phyloP scores from a whole-genome alignment of 92 coral and sea anemone species.

The Heliopora coerulea region DNA sequence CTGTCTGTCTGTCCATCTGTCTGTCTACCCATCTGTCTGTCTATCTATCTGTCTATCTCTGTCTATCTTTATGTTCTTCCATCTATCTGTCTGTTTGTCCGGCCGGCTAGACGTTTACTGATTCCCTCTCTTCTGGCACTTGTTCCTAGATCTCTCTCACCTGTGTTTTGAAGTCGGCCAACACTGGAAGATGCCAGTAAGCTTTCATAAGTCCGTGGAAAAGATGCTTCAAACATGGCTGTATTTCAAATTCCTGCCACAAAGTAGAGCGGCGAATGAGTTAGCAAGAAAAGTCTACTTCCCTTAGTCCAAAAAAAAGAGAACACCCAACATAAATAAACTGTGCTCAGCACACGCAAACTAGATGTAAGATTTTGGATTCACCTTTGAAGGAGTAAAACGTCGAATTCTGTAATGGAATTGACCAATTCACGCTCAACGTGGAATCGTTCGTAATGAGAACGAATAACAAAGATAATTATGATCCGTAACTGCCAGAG shows the following conservation, averaged over 20 bases:
- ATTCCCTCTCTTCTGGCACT: background rate
- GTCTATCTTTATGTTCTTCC: background rate
- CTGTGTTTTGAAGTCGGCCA: conserved; percentile 87
- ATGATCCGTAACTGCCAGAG: too few relatives aligned
- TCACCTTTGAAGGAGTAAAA: too few relatives aligned
- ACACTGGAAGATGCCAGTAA: conserved; percentile 92
- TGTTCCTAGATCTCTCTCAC: conserved; percentile 31
- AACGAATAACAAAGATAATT: too few relatives aligned
- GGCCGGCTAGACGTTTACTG: too few relatives aligned
- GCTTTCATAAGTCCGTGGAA: conserved; percentile 82
- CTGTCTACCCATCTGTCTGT: background rate
- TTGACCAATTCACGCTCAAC: too few relatives aligned
- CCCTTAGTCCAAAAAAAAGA: too few relatives aligned
- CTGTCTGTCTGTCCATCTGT: background rate
- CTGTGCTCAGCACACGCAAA: too few relatives aligned
- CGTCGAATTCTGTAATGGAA: too few relatives aligned
- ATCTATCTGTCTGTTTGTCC: too few relatives aligned
- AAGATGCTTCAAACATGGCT: conserved; percentile 85
- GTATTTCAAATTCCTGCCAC: conserved; percentile 80
- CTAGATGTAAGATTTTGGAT: too few relatives aligned
- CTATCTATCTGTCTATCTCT: background rate
- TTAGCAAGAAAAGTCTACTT: background rate
- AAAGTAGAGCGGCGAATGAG: background rate
- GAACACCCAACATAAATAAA: too few relatives aligned
- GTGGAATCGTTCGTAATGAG: too few relatives aligned